Percentiles rank a stretch among this genome's conserved stretches.
phyloP scores from a whole-genome alignment of 2,888 invertebrate species.

The Chaitophorus viminalis region DNA sequence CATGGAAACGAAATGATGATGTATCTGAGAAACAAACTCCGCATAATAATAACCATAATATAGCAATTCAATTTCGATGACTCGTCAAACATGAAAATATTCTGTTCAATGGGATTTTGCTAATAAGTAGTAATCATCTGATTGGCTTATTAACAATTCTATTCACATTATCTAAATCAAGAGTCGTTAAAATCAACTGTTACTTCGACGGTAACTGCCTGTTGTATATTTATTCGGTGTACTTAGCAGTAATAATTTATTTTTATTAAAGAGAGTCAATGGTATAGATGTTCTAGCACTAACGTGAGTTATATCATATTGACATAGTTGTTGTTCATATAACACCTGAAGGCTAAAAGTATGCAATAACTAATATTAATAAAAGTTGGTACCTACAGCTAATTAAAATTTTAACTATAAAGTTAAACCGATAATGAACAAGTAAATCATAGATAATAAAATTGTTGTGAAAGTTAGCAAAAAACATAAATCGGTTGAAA shows the following conservation, averaged over 20 bases:
- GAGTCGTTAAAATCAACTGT: neutral
- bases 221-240: neutral
- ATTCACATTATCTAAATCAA: neutral
- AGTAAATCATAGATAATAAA: too few species aligned
- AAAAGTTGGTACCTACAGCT: too few species aligned
- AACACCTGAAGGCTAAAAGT: too few species aligned
- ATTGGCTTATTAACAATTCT: neutral
- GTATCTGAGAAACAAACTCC: too few species aligned
- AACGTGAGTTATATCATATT: neutral
- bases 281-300: neutral
- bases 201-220: neutral
- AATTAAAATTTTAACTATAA: too few species aligned
- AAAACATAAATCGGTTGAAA: too few species aligned
- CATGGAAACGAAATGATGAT: too few species aligned
- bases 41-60: too few species aligned
- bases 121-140: neutral
- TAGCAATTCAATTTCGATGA: neutral
- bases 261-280: neutral
- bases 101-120: neutral
- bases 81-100: neutral
- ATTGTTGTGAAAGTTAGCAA: too few species aligned
- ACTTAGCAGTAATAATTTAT: neutral
- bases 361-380: too few species aligned
- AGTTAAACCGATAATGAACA: too few species aligned
- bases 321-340: neutral